These are phyloP conservation scores for Leptinotarsa haldemani DNA, from an alignment of 2,888 invertebrate species.

Conservation along the genomic window DNA sequence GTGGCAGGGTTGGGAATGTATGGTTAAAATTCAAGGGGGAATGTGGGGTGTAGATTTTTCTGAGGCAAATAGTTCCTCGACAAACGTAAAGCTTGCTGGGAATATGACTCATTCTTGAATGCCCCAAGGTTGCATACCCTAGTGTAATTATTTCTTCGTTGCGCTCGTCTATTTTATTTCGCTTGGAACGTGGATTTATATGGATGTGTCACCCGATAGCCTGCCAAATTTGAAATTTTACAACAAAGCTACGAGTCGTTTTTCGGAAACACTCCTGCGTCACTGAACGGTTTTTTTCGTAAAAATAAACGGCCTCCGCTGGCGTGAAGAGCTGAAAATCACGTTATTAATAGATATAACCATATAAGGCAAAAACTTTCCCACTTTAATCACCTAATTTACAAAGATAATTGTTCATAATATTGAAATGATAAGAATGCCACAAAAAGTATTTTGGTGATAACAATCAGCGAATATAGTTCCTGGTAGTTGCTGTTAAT, in stretches of 20 bases:
- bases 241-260: background rate
- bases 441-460: background rate
- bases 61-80: background rate
- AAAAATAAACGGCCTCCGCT: background rate
- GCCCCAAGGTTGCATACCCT: conserved; percentile 33
- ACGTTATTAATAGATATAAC: conserved; percentile 1
- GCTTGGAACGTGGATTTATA: conserved; percentile 50
- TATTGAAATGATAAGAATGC: background rate
- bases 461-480: background rate
- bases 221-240: conserved; percentile 17
- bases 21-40: background rate
- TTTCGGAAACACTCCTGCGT: background rate
- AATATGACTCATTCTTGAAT: conserved; percentile 34
- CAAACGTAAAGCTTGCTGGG: conserved; percentile 23
- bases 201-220: conserved; percentile 57
- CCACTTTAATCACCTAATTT: background rate
- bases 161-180: conserved; percentile 22
- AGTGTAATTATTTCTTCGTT: background rate
- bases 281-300: background rate
- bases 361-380: conserved; percentile 14
- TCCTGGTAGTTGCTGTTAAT: background rate
- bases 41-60: conserved; percentile 7
- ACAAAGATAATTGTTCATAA: conserved; percentile 3
- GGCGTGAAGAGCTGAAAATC: background rate
- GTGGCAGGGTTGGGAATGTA: background rate